Conservation (phyloP, 2,113 vertebrate species). For the Oceanites oceanicus region DNA sequence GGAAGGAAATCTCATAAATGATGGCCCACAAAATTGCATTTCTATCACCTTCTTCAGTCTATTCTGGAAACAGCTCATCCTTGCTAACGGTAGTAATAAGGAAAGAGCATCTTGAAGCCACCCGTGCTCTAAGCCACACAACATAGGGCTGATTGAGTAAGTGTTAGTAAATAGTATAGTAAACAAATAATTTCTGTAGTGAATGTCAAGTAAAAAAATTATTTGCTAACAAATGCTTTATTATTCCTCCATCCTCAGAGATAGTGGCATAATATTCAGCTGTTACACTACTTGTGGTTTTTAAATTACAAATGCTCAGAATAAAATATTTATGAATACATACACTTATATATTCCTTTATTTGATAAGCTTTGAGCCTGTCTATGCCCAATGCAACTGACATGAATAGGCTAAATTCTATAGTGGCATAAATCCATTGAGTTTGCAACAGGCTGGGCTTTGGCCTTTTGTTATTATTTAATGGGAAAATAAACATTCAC, state of each 20-base stretch:
- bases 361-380: not conserved
- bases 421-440: not conserved
- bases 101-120: not conserved
- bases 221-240: not conserved
- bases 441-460: not conserved
- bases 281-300: not conserved
- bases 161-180: not conserved
- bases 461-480: constrained; percentile 40
- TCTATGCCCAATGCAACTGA: not conserved
- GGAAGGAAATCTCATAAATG: not conserved
- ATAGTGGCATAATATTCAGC: not conserved
- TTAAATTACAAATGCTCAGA: not conserved
- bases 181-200: not conserved
- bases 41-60: not conserved
- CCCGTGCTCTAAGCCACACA: not conserved
- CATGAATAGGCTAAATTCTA: not conserved
- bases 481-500: constrained; percentile 52
- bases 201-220: not conserved
- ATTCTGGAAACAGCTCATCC: not conserved
- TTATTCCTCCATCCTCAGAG: not conserved
- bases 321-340: not conserved
- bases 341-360: not conserved
- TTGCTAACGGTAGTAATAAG: not conserved
- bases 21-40: not conserved
- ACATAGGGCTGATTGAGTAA: not conserved